Conservation (phyloP, 1,140 invertebrate species). For the Telenomus remus region DNA sequence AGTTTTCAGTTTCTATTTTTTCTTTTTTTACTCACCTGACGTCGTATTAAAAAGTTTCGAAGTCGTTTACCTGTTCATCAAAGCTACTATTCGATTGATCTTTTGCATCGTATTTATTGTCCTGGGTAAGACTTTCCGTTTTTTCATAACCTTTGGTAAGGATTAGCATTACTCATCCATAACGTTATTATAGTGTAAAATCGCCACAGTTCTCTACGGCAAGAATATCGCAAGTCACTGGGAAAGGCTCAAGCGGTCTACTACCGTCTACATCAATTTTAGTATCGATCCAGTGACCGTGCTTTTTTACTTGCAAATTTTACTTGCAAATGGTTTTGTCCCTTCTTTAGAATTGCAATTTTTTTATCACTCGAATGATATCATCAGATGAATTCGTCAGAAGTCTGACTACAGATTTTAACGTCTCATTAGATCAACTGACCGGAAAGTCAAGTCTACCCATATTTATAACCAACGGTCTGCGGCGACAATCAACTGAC, state of each 20-base stretch:
- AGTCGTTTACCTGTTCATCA: constrained; percentile 88
- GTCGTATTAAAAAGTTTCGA: constrained; percentile 92
- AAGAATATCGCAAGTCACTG: constrained; percentile 92
- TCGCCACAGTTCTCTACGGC: constrained; percentile 84
- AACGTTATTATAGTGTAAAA: constrained; percentile 87
- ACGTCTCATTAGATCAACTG: no score
- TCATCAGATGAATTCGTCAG: constrained; percentile 94
- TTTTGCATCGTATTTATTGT: constrained; percentile 92
- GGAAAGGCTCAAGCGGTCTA: constrained; percentile 92
- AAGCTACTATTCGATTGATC: constrained; percentile 89
- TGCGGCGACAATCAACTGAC: no score
- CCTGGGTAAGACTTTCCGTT: constrained; percentile 90
- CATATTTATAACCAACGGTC: no score
- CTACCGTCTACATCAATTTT: constrained; percentile 97
- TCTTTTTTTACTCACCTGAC: no score
- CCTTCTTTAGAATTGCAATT: no score
- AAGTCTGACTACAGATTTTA: constrained; percentile 94
- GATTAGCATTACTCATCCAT: constrained; percentile 80
- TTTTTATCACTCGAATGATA: no score
- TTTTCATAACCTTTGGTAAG: constrained; percentile 90
- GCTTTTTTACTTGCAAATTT: constrained; percentile 88
- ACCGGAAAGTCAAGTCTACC: no score
- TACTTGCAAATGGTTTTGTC: constrained; percentile 88
- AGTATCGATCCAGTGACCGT: constrained; percentile 82
- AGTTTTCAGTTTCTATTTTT: no score